Percentiles rank a stretch among this genome's conserved stretches.
phyloP scores from a whole-genome alignment of 2,797 vertebrate genomes.

The Schizopygopsis malacanthus region DNA sequence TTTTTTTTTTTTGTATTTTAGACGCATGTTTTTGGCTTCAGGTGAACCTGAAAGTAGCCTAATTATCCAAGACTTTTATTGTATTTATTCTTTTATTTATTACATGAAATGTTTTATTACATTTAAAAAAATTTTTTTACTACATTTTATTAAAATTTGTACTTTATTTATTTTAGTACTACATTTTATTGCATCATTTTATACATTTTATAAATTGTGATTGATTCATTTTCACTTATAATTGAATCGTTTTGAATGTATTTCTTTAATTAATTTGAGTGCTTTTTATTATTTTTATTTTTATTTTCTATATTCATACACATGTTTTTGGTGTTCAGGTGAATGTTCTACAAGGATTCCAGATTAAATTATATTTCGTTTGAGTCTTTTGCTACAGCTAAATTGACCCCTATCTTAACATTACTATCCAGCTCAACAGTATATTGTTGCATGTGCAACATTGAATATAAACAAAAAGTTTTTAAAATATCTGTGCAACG shows the following conservation, averaged over 20 bases:
- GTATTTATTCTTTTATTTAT: no score
- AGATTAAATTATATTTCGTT: background rate
- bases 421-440: background rate
- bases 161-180: background rate
- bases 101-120: no score
- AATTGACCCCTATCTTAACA: background rate
- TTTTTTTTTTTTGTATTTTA: background rate
- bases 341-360: background rate
- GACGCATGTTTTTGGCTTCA: background rate
- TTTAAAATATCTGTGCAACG: background rate
- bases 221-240: background rate
- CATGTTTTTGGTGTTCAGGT: background rate
- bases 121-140: background rate
- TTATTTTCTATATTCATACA: background rate
- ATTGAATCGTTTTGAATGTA: background rate
- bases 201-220: background rate
- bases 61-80: background rate
- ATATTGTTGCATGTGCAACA: background rate
- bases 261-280: background rate
- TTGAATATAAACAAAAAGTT: background rate
- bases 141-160: background rate
- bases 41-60: background rate
- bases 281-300: background rate
- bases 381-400: background rate
- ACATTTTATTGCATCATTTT: background rate